Base-by-base conservation (phyloP, 2,797 vertebrate species). In the Australoheros facetus region DNA sequence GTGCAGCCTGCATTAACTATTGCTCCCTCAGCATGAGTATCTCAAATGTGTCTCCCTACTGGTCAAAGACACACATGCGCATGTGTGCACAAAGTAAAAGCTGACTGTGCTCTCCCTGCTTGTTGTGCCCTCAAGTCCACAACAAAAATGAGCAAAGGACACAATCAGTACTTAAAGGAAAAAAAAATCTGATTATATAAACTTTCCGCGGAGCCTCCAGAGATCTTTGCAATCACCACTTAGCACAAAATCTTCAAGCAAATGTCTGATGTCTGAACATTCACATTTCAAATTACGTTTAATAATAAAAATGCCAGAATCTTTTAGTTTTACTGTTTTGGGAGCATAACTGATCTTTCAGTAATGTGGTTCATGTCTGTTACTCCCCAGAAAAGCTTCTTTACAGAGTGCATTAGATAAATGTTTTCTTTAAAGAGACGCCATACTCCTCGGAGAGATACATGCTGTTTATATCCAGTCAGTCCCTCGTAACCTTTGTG, bases 11-110 rank as follows among this genome's bases (percentile, higher is more conserved):
- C 80, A 88, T 93, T 90, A 91, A 92, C 91, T 89, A 89, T 78
- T 87, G 87, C 87, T 91, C 90, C 82, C 88, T 89, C 91, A 90
- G 92, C 92, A 91, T 84, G 89, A 78, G 71, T 71, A 80, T 85
- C 85, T 86, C 81, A 75, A 86, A 90, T 77, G 81, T 21, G 3
- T 54, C 79, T 78, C 75, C 39, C 74, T 51, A 53, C 59, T 71
- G 58, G 78, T 73, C 73, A 26, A 42, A 79, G 70, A 42, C 56
- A 74, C 56, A 73, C 9, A 39, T 17, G 34, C 34, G 39, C 6
- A 28, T 19, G 34, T 1, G 2, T 5, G 53, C 54, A 78, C 6
- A 54, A 7, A 64, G 37, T 70, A 75, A 88, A 74, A 81, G 78
- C 81, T 87, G 82, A 85, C 75, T 79, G 21, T 45, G 77, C 78